phyloP scores from a whole-genome alignment of 1,140 invertebrate genomes.

The Drosophila lini region DNA sequence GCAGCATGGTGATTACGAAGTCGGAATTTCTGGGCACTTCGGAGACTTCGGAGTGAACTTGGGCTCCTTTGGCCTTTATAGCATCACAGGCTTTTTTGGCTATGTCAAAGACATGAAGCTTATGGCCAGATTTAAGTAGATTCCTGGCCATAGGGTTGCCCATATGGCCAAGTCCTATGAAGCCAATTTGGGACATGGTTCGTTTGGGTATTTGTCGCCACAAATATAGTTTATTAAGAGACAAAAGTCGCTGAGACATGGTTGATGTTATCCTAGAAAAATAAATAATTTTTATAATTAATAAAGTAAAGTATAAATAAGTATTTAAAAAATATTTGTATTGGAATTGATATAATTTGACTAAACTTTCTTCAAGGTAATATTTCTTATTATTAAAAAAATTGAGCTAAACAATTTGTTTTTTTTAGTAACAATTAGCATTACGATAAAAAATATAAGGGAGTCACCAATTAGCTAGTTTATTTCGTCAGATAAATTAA shows the following conservation, averaged over 20 bases:
- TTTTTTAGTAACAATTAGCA: background rate
- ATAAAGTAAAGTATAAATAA: no score
- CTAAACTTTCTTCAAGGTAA: background rate
- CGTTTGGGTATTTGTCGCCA: background rate
- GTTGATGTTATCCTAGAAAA: background rate
- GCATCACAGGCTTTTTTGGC: slow-evolving; percentile 87
- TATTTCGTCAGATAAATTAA: background rate
- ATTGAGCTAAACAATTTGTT: background rate
- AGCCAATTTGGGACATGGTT: slow-evolving; percentile 86
- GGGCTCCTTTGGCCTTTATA: slow-evolving; percentile 90
- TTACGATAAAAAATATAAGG: background rate
- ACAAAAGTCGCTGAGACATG: background rate
- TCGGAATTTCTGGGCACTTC: slow-evolving; percentile 91
- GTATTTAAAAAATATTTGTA: background rate
- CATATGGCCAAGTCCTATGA: slow-evolving; percentile 98
- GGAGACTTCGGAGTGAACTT: slow-evolving; percentile 87
- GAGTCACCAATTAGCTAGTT: background rate
- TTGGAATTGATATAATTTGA: no score
- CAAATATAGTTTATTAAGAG: no score
- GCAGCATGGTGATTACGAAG: slow-evolving; percentile 97
- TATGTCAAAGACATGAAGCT: slow-evolving; percentile 94
- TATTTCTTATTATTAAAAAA: background rate
- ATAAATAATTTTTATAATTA: background rate
- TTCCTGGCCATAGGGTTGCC: slow-evolving; percentile 97
- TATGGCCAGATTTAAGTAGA: slow-evolving; percentile 93